Evolutionary conservation across 2,113 vertebrate species (phyloP).

Genomic region (Piliocolobus tephrosceles): DNA sequence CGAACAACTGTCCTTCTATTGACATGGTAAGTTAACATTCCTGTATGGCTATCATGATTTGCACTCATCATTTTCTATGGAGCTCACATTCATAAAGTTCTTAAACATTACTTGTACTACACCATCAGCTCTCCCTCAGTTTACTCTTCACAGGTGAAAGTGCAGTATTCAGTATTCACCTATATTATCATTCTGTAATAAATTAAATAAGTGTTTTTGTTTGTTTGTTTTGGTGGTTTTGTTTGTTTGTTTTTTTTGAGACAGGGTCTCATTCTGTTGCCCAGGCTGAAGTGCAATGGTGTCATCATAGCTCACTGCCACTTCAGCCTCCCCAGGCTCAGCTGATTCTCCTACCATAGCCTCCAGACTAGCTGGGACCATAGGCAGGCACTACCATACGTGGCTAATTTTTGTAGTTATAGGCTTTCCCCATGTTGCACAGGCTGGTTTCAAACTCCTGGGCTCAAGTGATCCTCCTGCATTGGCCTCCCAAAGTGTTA

Average conservation of each 20-base stretch:
- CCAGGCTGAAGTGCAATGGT: neutral
- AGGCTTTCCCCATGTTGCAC: too few species aligned
- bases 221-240: neutral
- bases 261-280: accelerated
- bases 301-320: neutral
- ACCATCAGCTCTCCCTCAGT: neutral
- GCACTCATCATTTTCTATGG: neutral
- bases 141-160: neutral
- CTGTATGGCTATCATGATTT: neutral
- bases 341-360: too few species aligned
- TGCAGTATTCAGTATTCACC: neutral
- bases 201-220: neutral
- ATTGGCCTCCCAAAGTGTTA: too few species aligned
- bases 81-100: neutral
- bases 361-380: too few species aligned
- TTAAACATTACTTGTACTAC: neutral
- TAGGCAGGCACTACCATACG: too few species aligned
- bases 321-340: neutral
- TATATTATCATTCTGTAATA: neutral
- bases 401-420: too few species aligned
- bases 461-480: neutral
- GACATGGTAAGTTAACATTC: neutral
- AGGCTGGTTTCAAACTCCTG: neutral
- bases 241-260: neutral
- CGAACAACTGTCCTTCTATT: neutral